Base-by-base conservation (phyloP, 2,888 invertebrate genomes). In the Heteromurus nitidus region DNA sequence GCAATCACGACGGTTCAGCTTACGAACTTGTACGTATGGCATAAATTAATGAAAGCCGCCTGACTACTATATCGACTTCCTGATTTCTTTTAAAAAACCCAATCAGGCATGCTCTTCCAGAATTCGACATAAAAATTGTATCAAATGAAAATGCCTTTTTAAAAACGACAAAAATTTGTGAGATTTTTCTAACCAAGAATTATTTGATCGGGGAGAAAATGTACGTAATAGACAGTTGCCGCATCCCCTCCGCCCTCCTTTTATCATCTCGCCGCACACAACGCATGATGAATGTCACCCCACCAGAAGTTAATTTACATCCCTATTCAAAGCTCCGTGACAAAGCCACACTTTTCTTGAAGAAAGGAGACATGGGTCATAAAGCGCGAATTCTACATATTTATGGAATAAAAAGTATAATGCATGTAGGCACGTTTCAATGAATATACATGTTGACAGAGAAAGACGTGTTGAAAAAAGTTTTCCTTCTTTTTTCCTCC, bases 251-350 rank as follows among this genome's bases (percentile, higher is more conserved):
- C 42, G n/a, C 42, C 31, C 22, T 64, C 30, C n/a, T 64, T 24
- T 73, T 73, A 62, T 62, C 70, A 58, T 58, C 30, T 30, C 20
- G 24, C 55, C 47, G 22, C 64, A 74, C 64, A 74, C 47, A n/a
- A 47, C n/a, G 13, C 22, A 67, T 58, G 36, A 75, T 24, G 55
- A 75, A 58, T 75, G 75, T 75, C 75, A 68, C 67, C 75, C 67
- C 47, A 36, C 42, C 22, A 67, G 24, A 67, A 58, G 65, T 75
- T 55, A 75, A 75, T 75, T n/a, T 68, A 68, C 68, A 68, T 68
- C 68, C 47, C 75, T 67, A 75, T 67, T 75, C 75, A 75, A 13
- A 42, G 18, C 44, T 67, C 68, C 75, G 44, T 67, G 68, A 68
- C 75, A 75, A 75, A 75, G 47, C 75, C 58, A 44, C 67, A 67